phyloP scores from a whole-genome alignment of 1,140 invertebrate genomes.

The Pantala flavescens region DNA sequence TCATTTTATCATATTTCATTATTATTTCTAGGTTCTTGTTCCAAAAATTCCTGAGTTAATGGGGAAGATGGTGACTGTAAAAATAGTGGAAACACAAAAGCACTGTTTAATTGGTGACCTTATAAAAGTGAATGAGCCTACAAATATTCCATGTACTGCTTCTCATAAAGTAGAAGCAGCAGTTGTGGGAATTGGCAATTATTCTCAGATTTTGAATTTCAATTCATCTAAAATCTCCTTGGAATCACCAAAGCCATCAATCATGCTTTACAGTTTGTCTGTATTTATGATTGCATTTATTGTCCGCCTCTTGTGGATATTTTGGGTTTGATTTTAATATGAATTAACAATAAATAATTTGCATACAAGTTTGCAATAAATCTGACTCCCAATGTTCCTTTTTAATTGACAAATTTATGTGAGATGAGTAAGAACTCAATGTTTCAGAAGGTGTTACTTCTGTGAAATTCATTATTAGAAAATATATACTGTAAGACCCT shows the following conservation, averaged over 20 bases:
- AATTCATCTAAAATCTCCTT: not conserved
- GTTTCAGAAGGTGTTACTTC: no score
- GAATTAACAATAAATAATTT: no score
- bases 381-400: no score
- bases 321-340: not conserved
- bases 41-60: constrained; percentile 64
- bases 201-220: not conserved
- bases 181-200: no score
- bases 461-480: no score
- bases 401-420: no score
- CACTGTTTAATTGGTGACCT: constrained; percentile 66
- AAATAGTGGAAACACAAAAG: constrained; percentile 65
- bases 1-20: constrained; percentile 8
- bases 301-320: not conserved
- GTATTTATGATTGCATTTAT: not conserved
- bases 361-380: no score
- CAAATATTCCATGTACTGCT: no score
- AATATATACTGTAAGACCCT: no score
- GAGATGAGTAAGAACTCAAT: no score
- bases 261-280: not conserved
- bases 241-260: not conserved
- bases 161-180: no score
- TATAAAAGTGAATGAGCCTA: no score
- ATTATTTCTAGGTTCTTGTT: constrained; percentile 49
- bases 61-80: constrained; percentile 73